Evolutionary conservation across 2,797 vertebrate genomes (phyloP), one percentile per base, ranked within the genome.

Genomic region (Lacerta bilineata): DNA sequence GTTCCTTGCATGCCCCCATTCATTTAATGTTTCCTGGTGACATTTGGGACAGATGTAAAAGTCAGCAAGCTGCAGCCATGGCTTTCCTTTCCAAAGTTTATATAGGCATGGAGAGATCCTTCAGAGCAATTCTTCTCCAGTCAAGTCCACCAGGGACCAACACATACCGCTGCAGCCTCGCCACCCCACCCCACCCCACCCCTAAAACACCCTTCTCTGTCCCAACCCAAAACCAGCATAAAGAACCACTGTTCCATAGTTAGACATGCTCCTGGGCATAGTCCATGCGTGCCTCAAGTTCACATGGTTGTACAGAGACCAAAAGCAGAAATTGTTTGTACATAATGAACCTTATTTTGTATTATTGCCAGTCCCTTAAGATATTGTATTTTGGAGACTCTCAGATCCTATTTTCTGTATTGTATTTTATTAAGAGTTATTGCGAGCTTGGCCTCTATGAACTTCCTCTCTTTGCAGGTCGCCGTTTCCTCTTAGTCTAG

Each of bases 321-420:
- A 96, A 97, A 93, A 97, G 95, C 97, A 96, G 96, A 97, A 97
- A 96, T 96, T 96, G 96, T 97, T 97, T 97, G 97, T 97, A 97
- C 97, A 97, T 97, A 97, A 95, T 97, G 97, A 97, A 96, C 95
- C 96, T 97, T 97, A 96, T 97, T 97, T 97, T 97, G 97, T 97
- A 97, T 97, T 97, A 97, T 97, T 97, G 95, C 95, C 36, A 9
- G 88, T 90, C 94, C 96, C 96, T 95, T 97, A 97, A 97, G 94
- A 97, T 97, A 97, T 96, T 97, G 96, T 97, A 97, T 97, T 97
- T 97, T 97, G 96, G 95, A 97, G 93, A 95, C 96, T 96, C 94
- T 95, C 86, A 76, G 90, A 96, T 95, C 94, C 95, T 95, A 95
- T 96, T 96, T 96, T 96, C 95, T 94, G 93, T 97, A 97, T 97